Evolutionary conservation across 2,888 invertebrate species (phyloP).

Genomic region (Esperia sulphurella): DNA sequence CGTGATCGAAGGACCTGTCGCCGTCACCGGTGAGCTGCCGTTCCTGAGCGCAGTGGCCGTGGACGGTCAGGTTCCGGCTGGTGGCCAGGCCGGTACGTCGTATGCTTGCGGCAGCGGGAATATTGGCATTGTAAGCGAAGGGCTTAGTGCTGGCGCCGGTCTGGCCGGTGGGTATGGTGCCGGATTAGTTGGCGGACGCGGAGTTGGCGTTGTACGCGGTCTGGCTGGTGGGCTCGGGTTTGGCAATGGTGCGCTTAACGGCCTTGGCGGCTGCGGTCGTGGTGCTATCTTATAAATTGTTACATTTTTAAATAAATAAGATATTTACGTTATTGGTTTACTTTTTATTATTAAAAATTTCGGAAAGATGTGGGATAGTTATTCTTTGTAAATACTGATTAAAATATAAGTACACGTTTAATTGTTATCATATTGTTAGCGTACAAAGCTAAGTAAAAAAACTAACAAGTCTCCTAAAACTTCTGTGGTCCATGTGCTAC

Average conservation of each 20-base stretch:
- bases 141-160: conserved; percentile 11
- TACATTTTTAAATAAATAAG: too few relatives aligned
- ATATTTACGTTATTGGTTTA: too few relatives aligned
- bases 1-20: conserved; percentile 34
- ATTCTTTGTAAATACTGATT: too few relatives aligned
- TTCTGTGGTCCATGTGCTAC: too few relatives aligned
- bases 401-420: too few relatives aligned
- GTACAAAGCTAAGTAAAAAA: too few relatives aligned
- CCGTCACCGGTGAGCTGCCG: conserved; percentile 35
- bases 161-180: background rate
- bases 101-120: conserved; percentile 37
- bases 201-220: background rate
- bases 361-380: too few relatives aligned
- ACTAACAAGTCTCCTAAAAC: too few relatives aligned
- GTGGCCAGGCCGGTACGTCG: conserved; percentile 29
- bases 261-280: background rate
- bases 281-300: too few relatives aligned
- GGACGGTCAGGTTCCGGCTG: conserved; percentile 33
- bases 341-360: too few relatives aligned
- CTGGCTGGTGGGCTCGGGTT: background rate
- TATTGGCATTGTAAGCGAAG: conserved; percentile 25
- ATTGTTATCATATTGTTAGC: too few relatives aligned
- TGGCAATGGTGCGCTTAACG: background rate
- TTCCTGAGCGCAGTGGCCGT: conserved; percentile 36
- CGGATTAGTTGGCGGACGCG: background rate